Base-by-base conservation (phyloP, 2,113 vertebrate species). In the Cyphomyrus plagiostoma region DNA sequence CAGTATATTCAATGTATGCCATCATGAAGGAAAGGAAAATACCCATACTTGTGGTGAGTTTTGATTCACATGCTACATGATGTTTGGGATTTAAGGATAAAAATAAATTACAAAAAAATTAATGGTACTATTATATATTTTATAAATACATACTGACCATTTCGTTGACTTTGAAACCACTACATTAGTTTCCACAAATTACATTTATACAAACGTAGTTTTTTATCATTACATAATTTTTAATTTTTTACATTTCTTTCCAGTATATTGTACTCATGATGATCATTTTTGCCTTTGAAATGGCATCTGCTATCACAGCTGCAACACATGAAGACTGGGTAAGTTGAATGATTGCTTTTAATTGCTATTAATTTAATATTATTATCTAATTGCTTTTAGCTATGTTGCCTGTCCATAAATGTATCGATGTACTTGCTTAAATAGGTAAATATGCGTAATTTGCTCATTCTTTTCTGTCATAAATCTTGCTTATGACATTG, bases 261-360 rank as follows among this genome's bases (percentile, higher is more conserved):
- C 30, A 91, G 90, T 91, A 91, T 46, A 42, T 91, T 50, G 19
- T 91, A 7, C 53, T 91, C 45, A 91, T 88, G 90, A 8, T 89
- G 9, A 82, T 91, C 30, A 42, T 91, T 70, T 91, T 87, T 82
- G 35, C 58, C 26, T 91, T 91, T 53, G 90, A 91, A 89, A 84
- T 89, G 58, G 90, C 90, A 17, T 91, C 90, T 35, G 49, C 88
- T 45, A 89, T 91, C 66, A 88, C 90, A 11, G 88, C 90, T 11
- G 88, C 88, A 62, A 91, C 90, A n/a, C 90, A 91, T 53, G 82
- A 80, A 80, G 90, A 91, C 70, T 91, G 88, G 88, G 90, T 91
- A 91, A 45, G 46, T 23, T 48, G 56, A 88, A 17, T 19, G 11
- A 48, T 26, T 35, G 11, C n/a, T 70, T 30, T 70, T 26, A 30